A percentile compares a stretch with the other conserved stretches of the same genome.
phyloP scores from a whole-genome alignment of 2,888 invertebrate species.

The Diploptera punctata region DNA sequence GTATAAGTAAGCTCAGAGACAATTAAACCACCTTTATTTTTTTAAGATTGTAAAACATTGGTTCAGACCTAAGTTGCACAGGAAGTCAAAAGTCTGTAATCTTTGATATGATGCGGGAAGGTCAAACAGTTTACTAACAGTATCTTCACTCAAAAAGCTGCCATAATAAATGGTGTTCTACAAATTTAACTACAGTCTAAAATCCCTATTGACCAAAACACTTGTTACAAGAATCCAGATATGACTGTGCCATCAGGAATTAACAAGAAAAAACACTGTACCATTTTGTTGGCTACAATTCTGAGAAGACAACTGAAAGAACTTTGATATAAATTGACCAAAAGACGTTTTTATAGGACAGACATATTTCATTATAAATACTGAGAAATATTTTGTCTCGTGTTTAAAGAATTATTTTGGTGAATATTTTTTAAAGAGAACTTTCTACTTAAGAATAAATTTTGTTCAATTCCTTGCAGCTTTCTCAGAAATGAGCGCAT shows the following conservation, averaged over 20 bases:
- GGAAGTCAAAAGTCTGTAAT: slow-evolving; percentile 10
- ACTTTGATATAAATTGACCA: too few species aligned
- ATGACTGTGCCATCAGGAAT: slow-evolving; percentile 31
- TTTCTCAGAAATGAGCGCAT: neutral
- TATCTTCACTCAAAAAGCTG: slow-evolving; percentile 30
- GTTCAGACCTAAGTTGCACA: slow-evolving; percentile 15
- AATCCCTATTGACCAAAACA: slow-evolving; percentile 30
- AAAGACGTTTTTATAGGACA: too few species aligned
- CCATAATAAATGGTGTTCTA: slow-evolving; percentile 29
- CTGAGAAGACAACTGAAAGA: slow-evolving; percentile 8
- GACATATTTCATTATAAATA: too few species aligned
- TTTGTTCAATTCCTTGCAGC: too few species aligned
- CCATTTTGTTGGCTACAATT: neutral
- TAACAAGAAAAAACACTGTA: slow-evolving; percentile 9
- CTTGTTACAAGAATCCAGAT: slow-evolving; percentile 17
- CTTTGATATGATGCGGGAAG: slow-evolving; percentile 36
- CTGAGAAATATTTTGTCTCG: too few species aligned
- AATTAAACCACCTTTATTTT: neutral
- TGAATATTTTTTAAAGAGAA: too few species aligned
- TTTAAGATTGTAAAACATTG: slow-evolving; percentile 18
- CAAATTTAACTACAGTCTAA: slow-evolving; percentile 31
- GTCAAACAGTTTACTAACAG: slow-evolving; percentile 33
- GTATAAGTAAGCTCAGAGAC: slow-evolving; percentile 23
- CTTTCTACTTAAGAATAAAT: too few species aligned
- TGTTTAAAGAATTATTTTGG: too few species aligned